phyloP scores from a whole-genome alignment of 2,888 invertebrate species.

The Drosophila vallismaia region DNA sequence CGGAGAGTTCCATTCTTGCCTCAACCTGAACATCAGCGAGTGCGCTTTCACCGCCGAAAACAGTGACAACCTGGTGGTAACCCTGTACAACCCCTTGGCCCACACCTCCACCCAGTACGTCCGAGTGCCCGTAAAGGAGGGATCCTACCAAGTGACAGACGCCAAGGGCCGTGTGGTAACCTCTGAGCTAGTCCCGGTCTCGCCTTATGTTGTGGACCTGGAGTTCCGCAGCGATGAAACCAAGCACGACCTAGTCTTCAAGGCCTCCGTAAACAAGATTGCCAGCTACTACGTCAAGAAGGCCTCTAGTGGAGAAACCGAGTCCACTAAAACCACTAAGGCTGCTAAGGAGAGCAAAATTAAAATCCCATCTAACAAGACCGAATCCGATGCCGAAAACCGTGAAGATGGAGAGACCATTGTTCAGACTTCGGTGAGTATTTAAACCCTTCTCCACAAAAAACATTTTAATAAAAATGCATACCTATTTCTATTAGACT shows the following conservation, averaged over 20 bases:
- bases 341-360: not conserved
- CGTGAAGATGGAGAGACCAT: constrained; percentile 24
- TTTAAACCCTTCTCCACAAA: too few species aligned
- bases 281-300: constrained; percentile 32
- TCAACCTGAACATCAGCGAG: constrained; percentile 85
- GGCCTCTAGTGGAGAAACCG: not conserved
- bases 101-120: constrained; percentile 86
- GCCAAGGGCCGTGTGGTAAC: constrained; percentile 33
- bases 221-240: constrained; percentile 31
- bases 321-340: constrained; percentile 11
- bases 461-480: not conserved
- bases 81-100: constrained; percentile 92
- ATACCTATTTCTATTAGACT: constrained; percentile 42
- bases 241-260: constrained; percentile 30
- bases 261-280: constrained; percentile 31
- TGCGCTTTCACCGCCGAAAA: constrained; percentile 88
- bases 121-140: constrained; percentile 86
- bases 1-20: constrained; percentile 79
- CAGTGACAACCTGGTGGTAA: constrained; percentile 85
- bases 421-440: constrained; percentile 24
- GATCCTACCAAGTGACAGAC: constrained; percentile 87
- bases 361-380: constrained; percentile 4
- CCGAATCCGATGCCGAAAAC: constrained; percentile 8
- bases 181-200: constrained; percentile 26
- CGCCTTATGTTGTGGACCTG: constrained; percentile 24